Conservation (phyloP, 2,797 vertebrate species). For the Hydrophis major region DNA sequence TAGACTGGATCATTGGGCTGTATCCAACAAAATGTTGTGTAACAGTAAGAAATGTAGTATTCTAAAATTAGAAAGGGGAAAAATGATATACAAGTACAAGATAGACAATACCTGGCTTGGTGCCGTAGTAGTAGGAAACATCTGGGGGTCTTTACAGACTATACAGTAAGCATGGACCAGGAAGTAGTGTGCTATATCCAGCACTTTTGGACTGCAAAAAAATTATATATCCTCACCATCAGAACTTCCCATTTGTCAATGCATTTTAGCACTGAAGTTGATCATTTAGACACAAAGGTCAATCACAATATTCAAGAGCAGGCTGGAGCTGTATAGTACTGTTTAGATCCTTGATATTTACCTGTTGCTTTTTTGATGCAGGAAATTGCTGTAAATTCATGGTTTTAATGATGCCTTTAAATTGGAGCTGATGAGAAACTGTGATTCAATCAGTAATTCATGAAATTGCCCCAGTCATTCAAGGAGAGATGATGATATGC, state of each 20-base stretch:
- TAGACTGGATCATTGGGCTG: not conserved
- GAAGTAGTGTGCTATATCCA: not conserved
- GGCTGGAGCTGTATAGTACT: not conserved
- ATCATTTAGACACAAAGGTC: not conserved
- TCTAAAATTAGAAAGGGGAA: not conserved
- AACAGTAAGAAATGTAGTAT: not conserved
- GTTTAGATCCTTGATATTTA: not conserved
- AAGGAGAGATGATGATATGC: not conserved
- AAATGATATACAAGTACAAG: not conserved
- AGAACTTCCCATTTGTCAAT: not conserved
- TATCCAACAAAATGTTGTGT: not conserved
- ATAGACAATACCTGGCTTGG: not conserved
- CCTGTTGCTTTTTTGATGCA: not conserved
- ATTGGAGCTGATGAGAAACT: not conserved
- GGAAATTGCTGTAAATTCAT: not conserved
- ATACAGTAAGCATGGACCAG: not conserved
- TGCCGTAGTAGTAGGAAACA: not conserved
- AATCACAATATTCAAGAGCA: not conserved
- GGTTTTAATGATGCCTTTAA: not conserved
- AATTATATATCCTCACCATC: not conserved
- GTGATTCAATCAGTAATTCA: not conserved
- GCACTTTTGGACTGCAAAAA: too few relatives aligned
- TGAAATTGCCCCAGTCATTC: not conserved
- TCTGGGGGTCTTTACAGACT: not conserved
- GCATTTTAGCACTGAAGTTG: not conserved